These are phyloP conservation scores for Protaetia brevitarsis DNA, from an alignment of 1,140 invertebrate genomes.

Conservation along the genomic window DNA sequence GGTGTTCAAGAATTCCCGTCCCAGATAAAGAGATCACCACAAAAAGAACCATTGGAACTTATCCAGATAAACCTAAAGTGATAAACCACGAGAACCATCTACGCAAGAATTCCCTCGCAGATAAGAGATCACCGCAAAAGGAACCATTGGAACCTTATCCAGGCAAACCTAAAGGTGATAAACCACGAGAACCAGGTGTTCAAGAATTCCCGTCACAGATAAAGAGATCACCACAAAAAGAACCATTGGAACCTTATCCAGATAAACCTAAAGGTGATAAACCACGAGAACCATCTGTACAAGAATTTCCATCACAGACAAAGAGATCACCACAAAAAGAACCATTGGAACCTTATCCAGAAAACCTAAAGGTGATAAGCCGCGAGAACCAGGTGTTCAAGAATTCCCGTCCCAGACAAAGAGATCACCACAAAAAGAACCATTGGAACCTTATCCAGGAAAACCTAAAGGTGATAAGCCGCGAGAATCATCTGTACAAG, in stretches of 20 bases:
- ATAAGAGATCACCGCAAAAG: not conserved
- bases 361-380: too few species aligned
- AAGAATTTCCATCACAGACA: slow-evolving; percentile 16
- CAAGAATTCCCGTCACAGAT: slow-evolving; percentile 30
- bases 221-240: slow-evolving; percentile 30
- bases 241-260: slow-evolving; percentile 16
- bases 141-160: slow-evolving; percentile 34
- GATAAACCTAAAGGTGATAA: slow-evolving; percentile 6
- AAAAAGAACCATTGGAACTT: slow-evolving; percentile 28
- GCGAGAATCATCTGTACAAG: slow-evolving; percentile 21
- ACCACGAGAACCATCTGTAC: not conserved
- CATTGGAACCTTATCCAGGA: slow-evolving; percentile 4
- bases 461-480: slow-evolving; percentile 1
- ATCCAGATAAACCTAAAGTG: slow-evolving; percentile 26
- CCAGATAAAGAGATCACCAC: slow-evolving; percentile 31
- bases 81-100: not conserved
- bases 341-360: slow-evolving; percentile 35
- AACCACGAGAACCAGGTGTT: not conserved
- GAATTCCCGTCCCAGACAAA: slow-evolving; percentile 30
- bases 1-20: slow-evolving; percentile 29
- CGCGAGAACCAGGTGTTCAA: not conserved
- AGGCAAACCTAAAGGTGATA: too few species aligned
- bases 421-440: slow-evolving; percentile 31
- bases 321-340: not conserved
- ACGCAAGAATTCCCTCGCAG: slow-evolving; percentile 7